Evolutionary conservation across 1,140 invertebrate species (phyloP).

Genomic region (Drosophila truncata): DNA sequence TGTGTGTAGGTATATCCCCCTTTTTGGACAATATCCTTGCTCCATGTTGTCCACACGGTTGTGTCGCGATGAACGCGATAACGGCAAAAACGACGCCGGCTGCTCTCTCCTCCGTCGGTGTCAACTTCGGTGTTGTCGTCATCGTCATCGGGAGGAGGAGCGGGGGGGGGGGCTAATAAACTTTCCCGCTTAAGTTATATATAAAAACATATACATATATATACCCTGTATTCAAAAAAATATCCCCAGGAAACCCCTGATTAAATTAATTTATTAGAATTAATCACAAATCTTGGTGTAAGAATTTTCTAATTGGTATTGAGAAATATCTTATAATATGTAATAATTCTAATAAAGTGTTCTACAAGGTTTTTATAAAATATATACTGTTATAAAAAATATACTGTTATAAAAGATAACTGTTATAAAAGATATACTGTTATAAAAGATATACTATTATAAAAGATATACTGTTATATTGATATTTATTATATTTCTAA

Average conservation of each 20-base stretch:
- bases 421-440: no score
- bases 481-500: neutral
- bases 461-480: neutral
- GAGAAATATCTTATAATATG: neutral
- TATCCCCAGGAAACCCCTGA: neutral
- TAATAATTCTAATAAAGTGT: no score
- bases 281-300: neutral
- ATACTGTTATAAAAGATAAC: no score
- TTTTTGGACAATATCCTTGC: conserved; percentile 11
- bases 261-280: neutral
- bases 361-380: no score
- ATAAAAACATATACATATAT: neutral
- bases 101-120: conserved; percentile 37
- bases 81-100: conserved; percentile 57
- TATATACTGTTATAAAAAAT: no score
- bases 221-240: conserved; percentile 6
- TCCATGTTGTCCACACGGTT: conserved; percentile 50
- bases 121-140: conserved; percentile 20
- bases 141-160: conserved; percentile 9
- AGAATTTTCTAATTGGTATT: neutral
- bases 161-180: conserved; percentile 67
- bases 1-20: neutral
- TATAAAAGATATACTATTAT: neutral
- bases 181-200: conserved; percentile 47
- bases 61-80: conserved; percentile 63